These are phyloP conservation scores for Platysteira castanea DNA, from an alignment of 2,113 vertebrate species.

Conservation along the genomic window DNA sequence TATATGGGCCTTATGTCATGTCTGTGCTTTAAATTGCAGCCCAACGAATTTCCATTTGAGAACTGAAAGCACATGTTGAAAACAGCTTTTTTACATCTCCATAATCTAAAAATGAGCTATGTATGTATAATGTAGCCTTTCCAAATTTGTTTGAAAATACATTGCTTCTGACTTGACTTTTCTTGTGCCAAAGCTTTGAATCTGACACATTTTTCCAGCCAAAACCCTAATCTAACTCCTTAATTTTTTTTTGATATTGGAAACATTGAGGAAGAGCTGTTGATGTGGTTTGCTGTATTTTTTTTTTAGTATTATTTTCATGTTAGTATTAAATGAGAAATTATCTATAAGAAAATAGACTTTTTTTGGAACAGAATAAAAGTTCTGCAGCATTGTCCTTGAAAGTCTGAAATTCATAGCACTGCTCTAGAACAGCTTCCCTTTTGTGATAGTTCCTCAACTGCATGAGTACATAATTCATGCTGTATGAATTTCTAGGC, in stretches of 20 bases:
- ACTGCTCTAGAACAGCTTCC: not conserved
- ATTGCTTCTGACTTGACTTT: not conserved
- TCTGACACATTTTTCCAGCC: not conserved
- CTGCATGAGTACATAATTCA: fast-evolving
- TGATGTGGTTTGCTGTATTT: not conserved
- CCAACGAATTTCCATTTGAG: not conserved
- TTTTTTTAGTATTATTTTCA: not conserved
- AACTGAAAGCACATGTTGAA: not conserved
- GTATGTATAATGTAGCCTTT: not conserved
- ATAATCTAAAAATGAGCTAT: not conserved
- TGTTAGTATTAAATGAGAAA: not conserved
- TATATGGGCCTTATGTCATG: not conserved
- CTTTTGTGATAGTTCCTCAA: not conserved
- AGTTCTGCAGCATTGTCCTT: not conserved
- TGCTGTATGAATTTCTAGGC: not conserved
- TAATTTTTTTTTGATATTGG: not conserved
- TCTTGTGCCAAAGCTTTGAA: not conserved
- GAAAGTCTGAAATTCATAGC: not conserved
- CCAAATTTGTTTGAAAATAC: not conserved
- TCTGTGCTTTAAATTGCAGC: not conserved
- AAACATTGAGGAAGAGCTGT: not conserved
- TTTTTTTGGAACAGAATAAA: not conserved
- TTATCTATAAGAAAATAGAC: not conserved
- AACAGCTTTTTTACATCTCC: not conserved
- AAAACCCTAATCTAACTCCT: not conserved